phyloP scores from a whole-genome alignment of 2,797 vertebrate species.

The Phrynocephalus vlangalii region DNA sequence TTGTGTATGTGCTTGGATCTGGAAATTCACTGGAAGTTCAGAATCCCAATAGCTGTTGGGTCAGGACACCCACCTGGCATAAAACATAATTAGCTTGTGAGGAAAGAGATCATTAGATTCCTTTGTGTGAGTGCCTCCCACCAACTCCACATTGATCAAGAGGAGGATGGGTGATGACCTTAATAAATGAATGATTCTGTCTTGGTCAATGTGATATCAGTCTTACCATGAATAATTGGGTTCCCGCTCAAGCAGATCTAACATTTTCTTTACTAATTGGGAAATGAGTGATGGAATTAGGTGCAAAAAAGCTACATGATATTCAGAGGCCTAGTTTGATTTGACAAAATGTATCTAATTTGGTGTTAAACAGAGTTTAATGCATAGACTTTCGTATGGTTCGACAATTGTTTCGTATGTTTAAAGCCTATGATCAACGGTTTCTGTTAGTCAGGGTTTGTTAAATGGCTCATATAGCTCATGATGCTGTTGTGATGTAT shows the following conservation, averaged over 20 bases:
- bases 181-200: not conserved
- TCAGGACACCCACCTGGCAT: not conserved
- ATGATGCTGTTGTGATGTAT: conserved; percentile 12
- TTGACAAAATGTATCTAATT: conserved; percentile 13
- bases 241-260: not conserved
- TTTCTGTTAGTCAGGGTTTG: conserved; percentile 31
- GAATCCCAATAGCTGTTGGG: not conserved
- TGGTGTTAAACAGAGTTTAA: conserved; percentile 24
- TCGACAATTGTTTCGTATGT: conserved; percentile 18
- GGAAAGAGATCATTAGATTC: not conserved
- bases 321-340: not conserved
- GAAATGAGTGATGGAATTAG: not conserved
- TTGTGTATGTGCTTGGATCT: not conserved
- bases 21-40: not conserved
- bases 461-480: conserved; percentile 37
- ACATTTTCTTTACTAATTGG: not conserved
- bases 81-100: not conserved
- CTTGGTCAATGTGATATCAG: not conserved
- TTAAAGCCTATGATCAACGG: not conserved
- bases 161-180: not conserved
- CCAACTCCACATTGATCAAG: not conserved
- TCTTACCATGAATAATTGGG: not conserved
- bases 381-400: not conserved
- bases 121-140: not conserved
- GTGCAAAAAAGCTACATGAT: not conserved